Evolutionary conservation across 2,797 vertebrate species (phyloP), one percentile per base, ranked within the genome.

Genomic region (Scolopax bukidnonensis): DNA sequence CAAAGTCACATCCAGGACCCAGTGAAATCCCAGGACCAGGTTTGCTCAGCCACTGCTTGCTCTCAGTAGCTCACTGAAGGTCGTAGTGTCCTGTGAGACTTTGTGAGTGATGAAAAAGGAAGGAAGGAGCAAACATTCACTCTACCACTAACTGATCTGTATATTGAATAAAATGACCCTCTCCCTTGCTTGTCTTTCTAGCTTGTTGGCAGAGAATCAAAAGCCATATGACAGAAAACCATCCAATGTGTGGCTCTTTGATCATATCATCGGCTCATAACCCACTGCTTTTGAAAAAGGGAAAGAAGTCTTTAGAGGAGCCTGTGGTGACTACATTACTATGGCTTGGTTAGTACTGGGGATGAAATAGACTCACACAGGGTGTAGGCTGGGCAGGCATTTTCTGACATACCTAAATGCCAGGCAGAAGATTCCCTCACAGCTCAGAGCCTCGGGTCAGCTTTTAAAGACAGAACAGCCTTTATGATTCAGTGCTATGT

Each of bases 381-480:
- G 23, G 11, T 20, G 45, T 11, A 68, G 45, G 10, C 36, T 67
- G 47, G 47, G 43, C 61, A 86, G 61, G 45, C 38, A 6, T 60
- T 90, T 91, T 84, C 63, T 81, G 80, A 64, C 48, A 80, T 48
- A 60, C 13, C n/a, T 77, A 70, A 92, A 86, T 86, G 47, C 40
- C 61, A 86, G 45, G 28, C 33, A 65, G 61, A 91, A 93, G 57
- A 81, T 48, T 64, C 8, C 16, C 63, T 81, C 65, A 21, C 36
- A 81, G 20, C 69, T 86, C 70, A 81, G 70, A 86, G 61, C 45
- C 65, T 59, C 80, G 28, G 41, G 43, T 93, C 61, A 84, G 20
- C 65, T 87, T 93, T 89, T 78, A 93, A 96, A 93, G 61, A 89
- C 57, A 89, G 88, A 93, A 78, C 12, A 93, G 20, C 19, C 48